phyloP scores from a whole-genome alignment of 2,797 vertebrate genomes.

The Characodon lateralis region DNA sequence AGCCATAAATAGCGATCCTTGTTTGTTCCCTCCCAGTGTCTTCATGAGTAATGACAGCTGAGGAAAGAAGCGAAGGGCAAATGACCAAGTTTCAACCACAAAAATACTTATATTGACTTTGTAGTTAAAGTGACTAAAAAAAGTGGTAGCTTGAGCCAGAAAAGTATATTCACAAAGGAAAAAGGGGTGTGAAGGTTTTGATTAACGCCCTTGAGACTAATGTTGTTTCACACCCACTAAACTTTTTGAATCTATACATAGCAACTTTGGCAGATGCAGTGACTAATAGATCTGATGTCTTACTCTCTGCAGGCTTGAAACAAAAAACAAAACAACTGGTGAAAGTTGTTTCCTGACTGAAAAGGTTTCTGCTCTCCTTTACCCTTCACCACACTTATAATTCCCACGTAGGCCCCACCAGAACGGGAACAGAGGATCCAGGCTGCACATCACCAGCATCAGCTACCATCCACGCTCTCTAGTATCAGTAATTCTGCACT shows the following conservation, averaged over 20 bases:
- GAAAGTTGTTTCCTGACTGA: slow-evolving; percentile 68
- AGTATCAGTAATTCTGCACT: slow-evolving; percentile 76
- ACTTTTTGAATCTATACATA: slow-evolving; percentile 13
- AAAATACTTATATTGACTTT: slow-evolving; percentile 28
- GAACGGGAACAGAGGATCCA: background rate
- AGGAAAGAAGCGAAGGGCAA: slow-evolving; percentile 71
- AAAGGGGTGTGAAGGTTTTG: slow-evolving; percentile 15
- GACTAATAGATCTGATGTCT: slow-evolving; percentile 26
- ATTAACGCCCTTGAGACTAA: slow-evolving; percentile 24
- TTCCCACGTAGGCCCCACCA: background rate
- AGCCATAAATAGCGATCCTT: slow-evolving; percentile 64
- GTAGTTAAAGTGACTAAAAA: slow-evolving; percentile 14
- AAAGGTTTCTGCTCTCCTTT: slow-evolving; percentile 79
- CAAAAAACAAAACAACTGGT: slow-evolving; percentile 60
- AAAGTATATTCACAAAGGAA: background rate
- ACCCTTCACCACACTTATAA: background rate
- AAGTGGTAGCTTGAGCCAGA: background rate
- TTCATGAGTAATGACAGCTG: slow-evolving; percentile 69
- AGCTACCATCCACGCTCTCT: slow-evolving; percentile 69
- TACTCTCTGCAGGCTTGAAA: slow-evolving; percentile 81
- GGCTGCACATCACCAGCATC: slow-evolving; percentile 41
- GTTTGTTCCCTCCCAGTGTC: slow-evolving; percentile 50
- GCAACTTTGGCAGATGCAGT: background rate
- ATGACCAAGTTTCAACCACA: slow-evolving; percentile 69
- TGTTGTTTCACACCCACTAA: slow-evolving; percentile 35